These are phyloP conservation scores for Acridotheres tristis DNA, from an alignment of 2,797 vertebrate species.

Conservation along the genomic window DNA sequence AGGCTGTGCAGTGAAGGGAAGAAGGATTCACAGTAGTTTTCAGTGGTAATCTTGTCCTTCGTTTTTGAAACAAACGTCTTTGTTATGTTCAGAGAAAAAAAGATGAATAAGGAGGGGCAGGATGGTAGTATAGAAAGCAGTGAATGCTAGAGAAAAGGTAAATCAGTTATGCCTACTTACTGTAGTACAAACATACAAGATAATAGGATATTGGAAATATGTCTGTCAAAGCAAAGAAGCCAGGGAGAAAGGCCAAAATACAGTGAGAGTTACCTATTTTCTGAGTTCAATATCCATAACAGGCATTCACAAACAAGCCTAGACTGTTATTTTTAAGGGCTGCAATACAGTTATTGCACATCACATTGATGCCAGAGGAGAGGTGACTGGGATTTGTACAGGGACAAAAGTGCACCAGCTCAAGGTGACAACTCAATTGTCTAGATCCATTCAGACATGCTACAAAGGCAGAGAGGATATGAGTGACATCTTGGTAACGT, in stretches of 20 bases:
- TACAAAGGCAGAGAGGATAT: background rate
- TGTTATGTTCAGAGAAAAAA: constrained; percentile 19
- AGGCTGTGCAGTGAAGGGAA: background rate
- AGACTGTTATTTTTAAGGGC: background rate
- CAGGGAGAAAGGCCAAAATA: background rate
- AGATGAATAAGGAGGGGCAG: background rate
- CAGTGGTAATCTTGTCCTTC: background rate
- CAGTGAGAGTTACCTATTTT: background rate
- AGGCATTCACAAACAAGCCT: background rate
- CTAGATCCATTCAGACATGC: background rate
- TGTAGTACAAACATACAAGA: constrained; percentile 22
- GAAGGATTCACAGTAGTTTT: background rate
- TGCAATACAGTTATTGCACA: background rate
- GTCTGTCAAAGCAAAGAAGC: constrained; percentile 36
- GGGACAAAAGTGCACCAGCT: background rate
- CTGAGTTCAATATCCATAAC: constrained; percentile 1
- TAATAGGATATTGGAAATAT: constrained; percentile 35
- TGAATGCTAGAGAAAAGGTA: background rate
- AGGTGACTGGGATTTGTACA: constrained; percentile 23
- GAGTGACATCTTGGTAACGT: background rate
- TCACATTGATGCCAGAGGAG: background rate
- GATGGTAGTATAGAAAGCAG: background rate
- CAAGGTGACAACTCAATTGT: background rate
- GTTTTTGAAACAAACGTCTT: background rate
- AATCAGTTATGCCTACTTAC: constrained; percentile 33